Base-by-base conservation (phyloP, 1,140 invertebrate species). In the Fopius arisanus region DNA sequence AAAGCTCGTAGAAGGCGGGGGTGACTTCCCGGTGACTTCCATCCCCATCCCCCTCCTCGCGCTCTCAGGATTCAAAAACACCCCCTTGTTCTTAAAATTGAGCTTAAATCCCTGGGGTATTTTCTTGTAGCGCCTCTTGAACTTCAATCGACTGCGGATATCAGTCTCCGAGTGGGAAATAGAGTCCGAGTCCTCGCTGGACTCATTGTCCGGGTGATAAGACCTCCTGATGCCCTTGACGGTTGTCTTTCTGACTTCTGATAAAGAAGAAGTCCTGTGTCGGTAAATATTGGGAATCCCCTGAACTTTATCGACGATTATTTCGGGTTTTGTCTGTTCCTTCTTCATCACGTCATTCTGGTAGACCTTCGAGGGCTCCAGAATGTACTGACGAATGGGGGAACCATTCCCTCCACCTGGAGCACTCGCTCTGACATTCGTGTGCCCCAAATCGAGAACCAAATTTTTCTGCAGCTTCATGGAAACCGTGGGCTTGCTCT, bases 101-200 rank as follows among this genome's bases (percentile, higher is more conserved):
- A 87, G 62, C 0, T 81, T 78, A 0, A 88, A 70, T 66, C 78
- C 86, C 33, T 86, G 84, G 0, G 80, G 73, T 28, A 86, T 75
- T 37, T 80, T 80, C 68, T 82, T 86, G 41, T 86, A 83, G 0
- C 84, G 80, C 0, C 83, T 78, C 12, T 81, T 84, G 10, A 83
- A 81, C 23, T 83, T 78, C 7, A 87, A 71, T 14, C 86, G 79
- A 5, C 80, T 82, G 7, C 87, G 66, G 9, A 88, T 88, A 21
- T 88, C 86, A 0, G 86, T 88, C 28, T 88, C 86, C 4, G 87
- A 88, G 23, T 87, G 86, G 0, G 86, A 87, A 21, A 88, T 79
- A 0, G 87, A 88, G 21, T 88, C 87, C 0, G 86, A 88, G 31
- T 88, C 87, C 10, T 88, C 87, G 66, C 86, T 87, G 0, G 86